phyloP scores from a whole-genome alignment of 2,888 invertebrate species.

The Rhagonycha fulva region DNA sequence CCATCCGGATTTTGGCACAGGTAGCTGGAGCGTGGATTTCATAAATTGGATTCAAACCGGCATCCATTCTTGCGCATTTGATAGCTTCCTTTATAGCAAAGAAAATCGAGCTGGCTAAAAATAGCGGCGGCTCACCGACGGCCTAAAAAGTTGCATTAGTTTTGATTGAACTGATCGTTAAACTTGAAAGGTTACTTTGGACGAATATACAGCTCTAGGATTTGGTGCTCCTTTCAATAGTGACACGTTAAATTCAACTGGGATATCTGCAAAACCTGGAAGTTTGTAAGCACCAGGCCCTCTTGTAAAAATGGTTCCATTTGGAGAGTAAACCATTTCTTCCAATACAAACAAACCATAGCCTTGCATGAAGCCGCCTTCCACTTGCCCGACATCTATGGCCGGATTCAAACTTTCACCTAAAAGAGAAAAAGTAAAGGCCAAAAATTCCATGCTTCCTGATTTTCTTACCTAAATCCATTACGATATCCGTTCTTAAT shows the following conservation, averaged over 20 bases:
- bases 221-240: constrained; percentile 89
- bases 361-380: constrained; percentile 94
- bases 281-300: constrained; percentile 95
- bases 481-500: constrained; percentile 88
- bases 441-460: not conserved
- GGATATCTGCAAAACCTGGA: constrained; percentile 91
- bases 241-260: constrained; percentile 89
- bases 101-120: constrained; percentile 84
- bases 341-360: constrained; percentile 91
- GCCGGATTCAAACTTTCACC: constrained; percentile 93
- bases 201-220: constrained; percentile 90
- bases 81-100: constrained; percentile 92
- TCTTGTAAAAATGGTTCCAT: constrained; percentile 78
- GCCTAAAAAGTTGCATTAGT: constrained; percentile 63
- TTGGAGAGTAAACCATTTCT: constrained; percentile 84
- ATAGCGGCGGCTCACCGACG: constrained; percentile 93
- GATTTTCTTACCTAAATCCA: constrained; percentile 75
- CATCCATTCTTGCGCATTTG: constrained; percentile 73
- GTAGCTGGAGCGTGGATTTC: constrained; percentile 84
- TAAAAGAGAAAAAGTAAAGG: constrained; percentile 10
- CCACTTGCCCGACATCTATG: constrained; percentile 95
- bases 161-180: not conserved
- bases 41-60: constrained; percentile 64
- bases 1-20: constrained; percentile 85
- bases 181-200: constrained; percentile 69